Evolutionary conservation across 2,113 vertebrate genomes (phyloP).

Genomic region (Pomatorhinus ruficollis): DNA sequence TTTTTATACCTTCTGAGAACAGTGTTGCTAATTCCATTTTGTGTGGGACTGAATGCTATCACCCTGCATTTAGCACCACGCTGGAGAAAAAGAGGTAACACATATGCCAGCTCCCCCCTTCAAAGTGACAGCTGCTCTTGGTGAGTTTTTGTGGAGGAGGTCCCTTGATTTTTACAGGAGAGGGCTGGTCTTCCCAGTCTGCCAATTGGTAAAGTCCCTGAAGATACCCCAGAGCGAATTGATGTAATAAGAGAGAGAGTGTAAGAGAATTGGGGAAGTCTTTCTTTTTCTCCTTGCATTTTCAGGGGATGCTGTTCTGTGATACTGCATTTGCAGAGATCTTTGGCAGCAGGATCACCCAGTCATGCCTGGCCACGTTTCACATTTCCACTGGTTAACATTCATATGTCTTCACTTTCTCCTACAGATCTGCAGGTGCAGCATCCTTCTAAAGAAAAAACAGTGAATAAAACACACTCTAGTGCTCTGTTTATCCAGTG

Average conservation of each 20-base stretch:
- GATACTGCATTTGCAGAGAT: fast-evolving
- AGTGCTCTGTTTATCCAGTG: background rate
- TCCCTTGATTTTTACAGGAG: background rate
- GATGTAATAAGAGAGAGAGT: background rate
- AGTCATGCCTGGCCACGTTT: background rate
- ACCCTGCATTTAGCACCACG: background rate
- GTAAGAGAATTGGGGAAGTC: background rate
- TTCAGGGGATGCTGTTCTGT: background rate
- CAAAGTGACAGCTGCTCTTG: background rate
- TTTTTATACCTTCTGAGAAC: background rate
- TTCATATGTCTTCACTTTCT: background rate
- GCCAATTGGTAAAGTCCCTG: background rate
- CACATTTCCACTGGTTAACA: background rate
- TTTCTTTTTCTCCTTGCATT: background rate
- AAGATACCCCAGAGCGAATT: background rate
- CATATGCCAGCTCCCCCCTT: background rate
- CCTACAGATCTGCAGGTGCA: background rate
- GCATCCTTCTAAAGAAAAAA: background rate
- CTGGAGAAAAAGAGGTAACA: background rate
- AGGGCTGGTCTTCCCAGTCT: background rate
- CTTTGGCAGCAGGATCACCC: background rate
- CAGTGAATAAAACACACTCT: fast-evolving
- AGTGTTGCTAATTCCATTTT: background rate
- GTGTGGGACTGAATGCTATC: background rate
- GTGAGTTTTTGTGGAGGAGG: background rate